Percentiles rank a stretch among this genome's conserved stretches.
Evolutionary conservation across 2,797 vertebrate genomes (phyloP).

Genomic region (Sebastes diaconus): DNA sequence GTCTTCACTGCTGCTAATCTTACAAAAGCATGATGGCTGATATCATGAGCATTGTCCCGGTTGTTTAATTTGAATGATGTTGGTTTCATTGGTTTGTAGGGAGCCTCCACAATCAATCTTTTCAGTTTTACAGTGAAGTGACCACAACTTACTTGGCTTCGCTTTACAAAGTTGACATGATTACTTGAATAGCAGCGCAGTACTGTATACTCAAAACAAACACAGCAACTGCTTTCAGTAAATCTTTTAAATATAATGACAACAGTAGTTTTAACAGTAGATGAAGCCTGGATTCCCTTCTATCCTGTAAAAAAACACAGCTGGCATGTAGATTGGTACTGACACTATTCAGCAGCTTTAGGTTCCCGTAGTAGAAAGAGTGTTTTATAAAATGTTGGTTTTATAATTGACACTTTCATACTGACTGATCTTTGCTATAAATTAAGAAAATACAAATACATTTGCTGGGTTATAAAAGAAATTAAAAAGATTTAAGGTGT

Average conservation of each 20-base stretch:
- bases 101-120: neutral
- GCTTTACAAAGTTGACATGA: neutral
- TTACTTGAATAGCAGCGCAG: neutral
- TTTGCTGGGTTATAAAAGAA: slow-evolving; percentile 47
- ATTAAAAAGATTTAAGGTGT: slow-evolving; percentile 57
- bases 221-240: neutral
- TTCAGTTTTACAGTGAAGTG: neutral
- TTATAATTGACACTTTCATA: slow-evolving; percentile 34
- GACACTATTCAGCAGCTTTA: neutral
- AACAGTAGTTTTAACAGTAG: slow-evolving; percentile 9
- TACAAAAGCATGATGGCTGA: neutral
- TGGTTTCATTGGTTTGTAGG: neutral
- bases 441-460: slow-evolving; percentile 46
- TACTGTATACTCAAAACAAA: neutral
- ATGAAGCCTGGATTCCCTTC: neutral
- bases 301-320: neutral
- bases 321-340: slow-evolving; percentile 12
- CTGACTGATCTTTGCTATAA: slow-evolving; percentile 43
- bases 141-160: neutral
- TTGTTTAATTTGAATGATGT: slow-evolving; percentile 1
- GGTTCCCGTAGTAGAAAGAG: slow-evolving; percentile 4
- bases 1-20: neutral
- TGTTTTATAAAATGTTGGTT: slow-evolving; percentile 38
- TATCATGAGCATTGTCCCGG: neutral
- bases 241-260: neutral